Evolutionary conservation across 1,140 invertebrate species (phyloP), one percentile per base, ranked within the genome.

Genomic region (Brachionus koreanus): DNA sequence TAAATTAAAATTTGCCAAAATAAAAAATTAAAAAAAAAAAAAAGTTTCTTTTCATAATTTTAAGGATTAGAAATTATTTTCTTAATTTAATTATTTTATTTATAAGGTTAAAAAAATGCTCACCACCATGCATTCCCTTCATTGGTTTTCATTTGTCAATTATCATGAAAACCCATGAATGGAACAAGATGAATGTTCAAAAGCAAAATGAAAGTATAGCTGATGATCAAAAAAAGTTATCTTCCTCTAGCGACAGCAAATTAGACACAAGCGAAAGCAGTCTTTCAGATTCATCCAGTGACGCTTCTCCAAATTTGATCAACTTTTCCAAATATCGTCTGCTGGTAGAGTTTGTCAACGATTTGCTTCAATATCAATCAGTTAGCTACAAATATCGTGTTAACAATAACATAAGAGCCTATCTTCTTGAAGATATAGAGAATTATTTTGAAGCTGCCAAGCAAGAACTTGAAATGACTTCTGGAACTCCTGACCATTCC

Each of bases 241-340:
- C 49, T 9, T 42, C 39, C 19, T 57, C 49, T 3, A 16, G 29
- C 16, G 52, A 33, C 9, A 13, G 46, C 3, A 79, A 79, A 65
- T 29, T 79, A 19, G 76, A 65, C 19, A 57, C 25, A 29, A 57
- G 29, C 29, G 46, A 79, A 79, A 79, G 25, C 5, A 46, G 23
- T 25, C 25, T 43, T n/a, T 43, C 39, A 25, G 42, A 43, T 33
- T 19, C 69, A 4, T 23, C 16, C 10, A 29, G 12, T 12, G 69
- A 74, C 19, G 9, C 19, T 25, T 23, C 13, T 16, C 25, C 19
- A 43, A 74, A 74, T 39, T 61, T 79, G 46, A 79, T 79, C 9
- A 61, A 79, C 25, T 79, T 79, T 79, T 79, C 76, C 16, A 79
- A 79, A 13, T 79, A 79, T 25, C 76, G 76, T 23, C 33, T 61